Evolutionary conservation across 2,113 vertebrate species (phyloP).

Genomic region (Ameiurus melas): DNA sequence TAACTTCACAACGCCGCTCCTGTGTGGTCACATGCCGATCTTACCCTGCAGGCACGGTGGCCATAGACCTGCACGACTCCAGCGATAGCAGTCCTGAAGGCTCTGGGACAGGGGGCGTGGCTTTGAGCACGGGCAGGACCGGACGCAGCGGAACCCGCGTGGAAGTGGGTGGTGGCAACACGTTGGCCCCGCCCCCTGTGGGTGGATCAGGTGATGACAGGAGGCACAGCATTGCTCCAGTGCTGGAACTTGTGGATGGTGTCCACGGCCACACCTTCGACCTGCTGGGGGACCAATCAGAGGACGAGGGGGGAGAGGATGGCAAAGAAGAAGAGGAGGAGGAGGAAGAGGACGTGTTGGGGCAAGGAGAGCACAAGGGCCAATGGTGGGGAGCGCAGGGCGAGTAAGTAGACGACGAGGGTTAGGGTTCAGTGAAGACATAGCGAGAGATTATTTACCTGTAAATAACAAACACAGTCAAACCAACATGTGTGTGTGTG

Average conservation of each 20-base stretch:
- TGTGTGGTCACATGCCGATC: background rate
- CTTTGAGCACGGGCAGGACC: slow-evolving; percentile 36
- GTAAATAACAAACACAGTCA: slow-evolving; percentile 20
- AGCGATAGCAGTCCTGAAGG: slow-evolving; percentile 75
- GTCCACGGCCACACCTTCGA: slow-evolving; percentile 74
- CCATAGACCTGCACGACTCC: slow-evolving; percentile 78
- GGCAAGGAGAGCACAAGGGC: slow-evolving; percentile 64
- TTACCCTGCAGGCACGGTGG: slow-evolving; percentile 72
- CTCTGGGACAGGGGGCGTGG: slow-evolving; percentile 53
- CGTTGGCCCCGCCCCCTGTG: slow-evolving; percentile 68
- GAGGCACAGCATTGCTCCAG: slow-evolving; percentile 78
- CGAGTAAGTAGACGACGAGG: slow-evolving; percentile 63
- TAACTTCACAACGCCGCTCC: background rate
- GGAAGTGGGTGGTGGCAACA: slow-evolving; percentile 68
- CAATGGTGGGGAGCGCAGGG: slow-evolving; percentile 74
- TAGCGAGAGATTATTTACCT: background rate
- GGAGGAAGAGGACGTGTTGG: slow-evolving; percentile 14
- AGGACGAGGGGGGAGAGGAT: slow-evolving; percentile 77
- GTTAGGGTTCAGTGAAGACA: background rate
- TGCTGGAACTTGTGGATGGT: slow-evolving; percentile 77
- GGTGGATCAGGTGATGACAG: slow-evolving; percentile 66
- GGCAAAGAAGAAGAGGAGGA: slow-evolving; percentile 71
- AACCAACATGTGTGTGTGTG: slow-evolving; percentile 33
- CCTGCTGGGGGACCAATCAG: slow-evolving; percentile 80
- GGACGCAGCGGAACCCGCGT: slow-evolving; percentile 65